These are phyloP conservation scores for Crypturellus undulatus DNA, from an alignment of 2,113 vertebrate genomes.

Conservation along the genomic window DNA sequence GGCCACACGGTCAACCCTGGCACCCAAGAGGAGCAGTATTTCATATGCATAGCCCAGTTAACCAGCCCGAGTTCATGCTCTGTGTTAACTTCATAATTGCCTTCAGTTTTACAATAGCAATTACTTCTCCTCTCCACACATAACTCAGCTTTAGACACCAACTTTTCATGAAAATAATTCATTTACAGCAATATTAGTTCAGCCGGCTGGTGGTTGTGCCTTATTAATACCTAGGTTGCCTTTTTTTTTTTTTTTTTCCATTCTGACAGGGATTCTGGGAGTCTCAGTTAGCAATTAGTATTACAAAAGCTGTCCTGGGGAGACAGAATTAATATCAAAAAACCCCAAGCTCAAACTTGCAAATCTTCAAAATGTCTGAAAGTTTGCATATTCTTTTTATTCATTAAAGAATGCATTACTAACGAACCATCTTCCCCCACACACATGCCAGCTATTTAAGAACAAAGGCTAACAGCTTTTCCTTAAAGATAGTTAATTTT, in stretches of 20 bases:
- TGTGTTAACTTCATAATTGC: neutral
- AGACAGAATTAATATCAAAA: constrained; percentile 74
- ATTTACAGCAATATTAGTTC: constrained; percentile 68
- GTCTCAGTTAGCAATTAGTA: constrained; percentile 75
- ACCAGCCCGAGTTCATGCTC: neutral
- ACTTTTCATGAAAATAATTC: constrained; percentile 71
- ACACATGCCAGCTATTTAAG: neutral
- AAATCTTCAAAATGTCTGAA: constrained; percentile 68
- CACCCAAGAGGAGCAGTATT: rapidly evolving
- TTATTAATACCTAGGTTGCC: constrained; percentile 75
- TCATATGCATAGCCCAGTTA: neutral
- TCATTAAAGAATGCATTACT: constrained; percentile 62
- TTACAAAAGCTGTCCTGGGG: constrained; percentile 63
- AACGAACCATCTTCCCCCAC: constrained; percentile 49
- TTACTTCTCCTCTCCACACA: constrained; percentile 54
- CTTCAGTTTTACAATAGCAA: constrained; percentile 25
- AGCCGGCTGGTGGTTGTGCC: constrained; percentile 68
- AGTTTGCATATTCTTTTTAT: constrained; percentile 45
- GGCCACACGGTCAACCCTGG: neutral
- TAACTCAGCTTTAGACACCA: constrained; percentile 51
- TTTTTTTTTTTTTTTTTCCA: constrained; percentile 68
- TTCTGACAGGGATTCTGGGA: constrained; percentile 74
- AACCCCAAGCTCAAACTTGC: constrained; percentile 51
- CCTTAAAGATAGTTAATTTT: constrained; percentile 46
- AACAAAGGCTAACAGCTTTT: neutral